Base-by-base conservation (phyloP, 2,797 vertebrate genomes). In the Lemur catta region DNA sequence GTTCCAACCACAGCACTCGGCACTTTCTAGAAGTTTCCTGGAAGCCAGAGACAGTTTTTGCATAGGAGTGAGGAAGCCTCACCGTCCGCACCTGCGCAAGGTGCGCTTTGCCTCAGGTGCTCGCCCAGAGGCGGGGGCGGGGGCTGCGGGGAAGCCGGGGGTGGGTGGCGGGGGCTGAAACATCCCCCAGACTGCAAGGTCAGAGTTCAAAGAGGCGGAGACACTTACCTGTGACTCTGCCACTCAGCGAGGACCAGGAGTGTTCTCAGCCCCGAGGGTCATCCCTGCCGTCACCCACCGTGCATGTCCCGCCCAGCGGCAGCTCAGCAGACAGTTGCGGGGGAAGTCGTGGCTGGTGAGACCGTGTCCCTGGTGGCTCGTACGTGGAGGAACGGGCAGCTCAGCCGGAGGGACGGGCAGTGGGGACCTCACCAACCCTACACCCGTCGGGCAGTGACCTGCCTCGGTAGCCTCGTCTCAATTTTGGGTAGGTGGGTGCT, bases 241-340 rank as follows among this genome's bases (percentile, higher is more conserved):
- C 48, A 0, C 20, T 30, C 72, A 33, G 43, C 33, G 17, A 5
- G 6, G 8, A 20, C 30, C 0, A 14, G 33, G 43, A 46, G 10
- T 46, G 43, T 46, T 46, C 43, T 46, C 43, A 46, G 43, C 43
- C 43, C 43, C 9, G 2, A 50, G 35, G 50, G 9, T n/a, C 18
- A 46, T 38, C 10, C n/a, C 55, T 52, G 3, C 38, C 93, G 26
- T 8, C 7, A 0, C 22, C 72, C 0, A 0, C n/a, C 17, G 1
- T 20, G 1, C 7, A 8, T 24, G 15, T 10, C 26, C 3, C 1
- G 1, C 4, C 48, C 3, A 1, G 72, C 12, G 6, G 4, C 14
- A 14, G 48, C 48, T 48, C 48, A 48, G 48, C 14, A 48, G 13
- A 48, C 14, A 14, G 13, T 13, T 14, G 14, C 48, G 0, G 14